Conservation (phyloP, 2,797 vertebrate genomes). For the Crenichthys baileyi region DNA sequence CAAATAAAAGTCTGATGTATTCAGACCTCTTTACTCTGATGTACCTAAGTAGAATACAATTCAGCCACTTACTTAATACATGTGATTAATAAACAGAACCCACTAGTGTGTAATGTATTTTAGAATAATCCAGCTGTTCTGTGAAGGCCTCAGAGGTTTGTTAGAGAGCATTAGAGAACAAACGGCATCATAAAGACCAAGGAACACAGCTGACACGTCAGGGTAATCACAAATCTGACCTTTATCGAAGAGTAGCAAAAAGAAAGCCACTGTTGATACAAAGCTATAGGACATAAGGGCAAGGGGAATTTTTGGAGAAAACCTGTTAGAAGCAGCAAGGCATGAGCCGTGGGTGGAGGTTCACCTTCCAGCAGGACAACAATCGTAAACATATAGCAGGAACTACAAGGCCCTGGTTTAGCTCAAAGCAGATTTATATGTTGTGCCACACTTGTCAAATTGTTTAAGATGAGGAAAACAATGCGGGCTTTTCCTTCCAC, state of each 20-base stretch:
- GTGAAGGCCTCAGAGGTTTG: background rate
- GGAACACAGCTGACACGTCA: background rate
- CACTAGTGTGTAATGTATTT: background rate
- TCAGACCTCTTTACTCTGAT: too few species aligned
- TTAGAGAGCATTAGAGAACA: background rate
- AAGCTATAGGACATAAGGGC: too few species aligned
- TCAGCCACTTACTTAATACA: too few species aligned
- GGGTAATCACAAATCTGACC: too few species aligned
- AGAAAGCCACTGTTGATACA: too few species aligned
- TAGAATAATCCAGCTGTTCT: background rate
- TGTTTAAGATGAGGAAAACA: background rate
- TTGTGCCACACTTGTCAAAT: too few species aligned
- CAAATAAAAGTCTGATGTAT: background rate
- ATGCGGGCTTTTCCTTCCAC: background rate
- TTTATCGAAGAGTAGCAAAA: too few species aligned
- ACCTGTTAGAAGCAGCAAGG: background rate
- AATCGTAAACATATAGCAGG: background rate
- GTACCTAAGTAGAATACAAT: too few species aligned
- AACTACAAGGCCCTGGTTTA: background rate
- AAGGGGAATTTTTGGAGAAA: too few species aligned
- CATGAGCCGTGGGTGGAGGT: background rate
- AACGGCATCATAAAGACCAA: background rate
- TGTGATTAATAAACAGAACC: too few species aligned
- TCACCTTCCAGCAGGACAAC: background rate
- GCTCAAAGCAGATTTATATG: too few species aligned